Evolutionary conservation across 2,888 invertebrate genomes (phyloP), one percentile per base, ranked within the genome.

Genomic region (Bugulina stolonifera): DNA sequence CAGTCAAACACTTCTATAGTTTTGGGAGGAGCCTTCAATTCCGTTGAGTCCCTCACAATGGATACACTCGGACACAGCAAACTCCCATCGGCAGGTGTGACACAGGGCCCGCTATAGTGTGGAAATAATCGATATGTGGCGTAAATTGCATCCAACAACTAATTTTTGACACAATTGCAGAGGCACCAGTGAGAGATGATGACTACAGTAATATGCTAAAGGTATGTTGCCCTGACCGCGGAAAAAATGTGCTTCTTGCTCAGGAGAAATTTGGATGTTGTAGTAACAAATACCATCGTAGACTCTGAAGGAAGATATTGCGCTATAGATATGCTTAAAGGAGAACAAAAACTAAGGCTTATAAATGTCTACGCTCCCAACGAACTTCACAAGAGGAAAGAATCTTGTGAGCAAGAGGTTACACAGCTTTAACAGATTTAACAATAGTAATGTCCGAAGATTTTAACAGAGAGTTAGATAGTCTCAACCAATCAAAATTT

Each of bases 321-420:
- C 25, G 57, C 57, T 14, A n/a, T 57, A n/a, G 57, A 57, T 25
- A 57, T 57, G 18, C 5, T 18, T 22, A 57, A 18, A 5, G 23
- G 57, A 18, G 25, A n/a, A n/a, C 10, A 5, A 5, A 3, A 22
- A n/a, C 10, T 57, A 5, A 14, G 57, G 14, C 57, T 57, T 5
- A 57, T 57, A 5, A 57, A 57, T 57, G 23, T 57, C 10, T 57
- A 57, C 23, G 57, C 57, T n/a, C 57, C 57, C 18, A 57, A 57
- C 57, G 14, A 57, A 3, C 57, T 25, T 23, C 18, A 57, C 57
- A 14, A 57, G 10, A 14, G 57, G 14, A 57, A n/a, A 18, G 5
- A 57, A n/a, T n/a, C n/a, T n/a, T n/a, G n/a, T n/a, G n/a, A n/a
- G n/a, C n/a, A n/a, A n/a, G n/a, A n/a, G n/a, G n/a, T n/a, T n/a